Evolutionary conservation across 2,113 vertebrate genomes (phyloP).

Genomic region (Hyaena hyaena): DNA sequence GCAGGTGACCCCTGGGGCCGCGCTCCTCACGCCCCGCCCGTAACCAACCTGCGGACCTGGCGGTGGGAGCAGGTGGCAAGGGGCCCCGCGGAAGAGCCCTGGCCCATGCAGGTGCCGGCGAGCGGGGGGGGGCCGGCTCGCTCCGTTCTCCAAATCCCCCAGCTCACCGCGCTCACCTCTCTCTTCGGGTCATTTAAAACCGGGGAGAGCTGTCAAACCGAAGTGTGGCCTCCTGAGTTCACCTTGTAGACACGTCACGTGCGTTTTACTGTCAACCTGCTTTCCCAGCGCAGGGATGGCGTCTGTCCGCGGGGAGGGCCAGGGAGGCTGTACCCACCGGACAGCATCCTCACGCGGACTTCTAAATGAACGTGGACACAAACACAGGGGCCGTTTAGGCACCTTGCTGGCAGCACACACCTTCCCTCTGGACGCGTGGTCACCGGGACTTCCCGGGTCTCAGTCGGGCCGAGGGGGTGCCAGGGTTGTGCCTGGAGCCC

Average conservation of each 20-base stretch:
- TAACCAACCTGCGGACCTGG: background rate
- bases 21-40: fast-evolving
- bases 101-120: background rate
- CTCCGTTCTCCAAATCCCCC: background rate
- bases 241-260: fast-evolving
- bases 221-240: no score
- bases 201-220: background rate
- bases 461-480: no score
- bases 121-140: no score
- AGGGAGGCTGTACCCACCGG: fast-evolving
- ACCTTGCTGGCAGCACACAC: background rate
- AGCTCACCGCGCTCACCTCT: background rate
- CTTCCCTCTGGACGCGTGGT: background rate
- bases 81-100: background rate
- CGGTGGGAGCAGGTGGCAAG: fast-evolving
- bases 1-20: background rate
- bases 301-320: background rate
- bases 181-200: background rate
- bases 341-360: background rate
- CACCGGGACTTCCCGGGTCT: no score
- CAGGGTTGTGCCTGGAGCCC: no score
- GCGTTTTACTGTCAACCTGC: background rate
- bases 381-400: background rate
- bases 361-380: fast-evolving
- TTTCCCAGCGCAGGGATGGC: fast-evolving